Percentiles rank a stretch among this genome's conserved stretches.
Conservation (phyloP, 2,797 vertebrate genomes). For the Benthosema pterotum region DNA sequence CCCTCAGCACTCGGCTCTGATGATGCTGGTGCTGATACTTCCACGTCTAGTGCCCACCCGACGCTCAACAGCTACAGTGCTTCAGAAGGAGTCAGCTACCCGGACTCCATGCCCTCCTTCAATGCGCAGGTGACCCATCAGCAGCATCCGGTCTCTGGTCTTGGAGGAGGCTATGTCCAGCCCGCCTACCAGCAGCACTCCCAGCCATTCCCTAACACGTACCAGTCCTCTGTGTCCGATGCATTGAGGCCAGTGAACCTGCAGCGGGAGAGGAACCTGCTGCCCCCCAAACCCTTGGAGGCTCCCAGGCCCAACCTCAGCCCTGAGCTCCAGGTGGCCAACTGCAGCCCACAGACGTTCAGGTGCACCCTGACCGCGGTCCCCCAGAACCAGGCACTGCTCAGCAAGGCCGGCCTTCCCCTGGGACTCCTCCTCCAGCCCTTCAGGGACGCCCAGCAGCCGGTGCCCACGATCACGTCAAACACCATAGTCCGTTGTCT, state of each 20-base stretch:
- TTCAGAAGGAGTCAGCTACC: conserved; percentile 89
- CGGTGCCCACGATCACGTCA: conserved; percentile 95
- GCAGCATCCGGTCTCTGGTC: conserved; percentile 69
- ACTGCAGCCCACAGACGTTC: conserved; percentile 95
- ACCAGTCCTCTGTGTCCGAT: conserved; percentile 90
- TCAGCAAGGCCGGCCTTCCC: conserved; percentile 96
- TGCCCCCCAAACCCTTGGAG: conserved; percentile 83
- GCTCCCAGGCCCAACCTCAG: conserved; percentile 93
- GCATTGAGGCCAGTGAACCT: conserved; percentile 90
- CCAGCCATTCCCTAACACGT: conserved; percentile 87
- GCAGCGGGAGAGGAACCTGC: conserved; percentile 90
- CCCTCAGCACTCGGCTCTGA: conserved; percentile 98
- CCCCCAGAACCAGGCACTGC: conserved; percentile 92
- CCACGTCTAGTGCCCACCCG: conserved; percentile 92
- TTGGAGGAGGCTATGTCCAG: conserved; percentile 44
- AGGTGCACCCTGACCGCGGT: conserved; percentile 93
- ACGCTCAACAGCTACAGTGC: conserved; percentile 91
- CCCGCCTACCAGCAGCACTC: conserved; percentile 73
- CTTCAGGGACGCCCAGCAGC: conserved; percentile 96
- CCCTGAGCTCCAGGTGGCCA: conserved; percentile 90
- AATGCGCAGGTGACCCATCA: conserved; percentile 86
- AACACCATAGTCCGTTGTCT: conserved; percentile 96
- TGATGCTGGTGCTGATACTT: conserved; percentile 90
- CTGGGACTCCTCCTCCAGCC: conserved; percentile 94
- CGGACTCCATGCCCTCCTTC: conserved; percentile 83